These are phyloP conservation scores for Coregonus sp. DNA, from an alignment of 2,797 vertebrate species.

Conservation along the genomic window DNA sequence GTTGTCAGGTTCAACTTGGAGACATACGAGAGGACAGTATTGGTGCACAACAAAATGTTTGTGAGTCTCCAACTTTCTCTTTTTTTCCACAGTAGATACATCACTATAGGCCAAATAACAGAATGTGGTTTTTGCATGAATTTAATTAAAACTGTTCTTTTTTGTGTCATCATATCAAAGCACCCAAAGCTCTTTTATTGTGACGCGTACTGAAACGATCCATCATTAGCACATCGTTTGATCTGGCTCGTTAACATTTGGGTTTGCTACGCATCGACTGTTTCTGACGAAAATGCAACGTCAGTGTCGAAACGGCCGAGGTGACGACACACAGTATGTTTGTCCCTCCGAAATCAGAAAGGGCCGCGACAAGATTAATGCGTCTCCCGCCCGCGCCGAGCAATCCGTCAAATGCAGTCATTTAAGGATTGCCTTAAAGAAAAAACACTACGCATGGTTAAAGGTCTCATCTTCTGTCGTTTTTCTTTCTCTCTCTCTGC, in stretches of 20 bases:
- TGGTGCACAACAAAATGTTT: constrained; percentile 96
- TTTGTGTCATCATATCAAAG: too few relatives aligned
- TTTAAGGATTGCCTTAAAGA: constrained; percentile 61
- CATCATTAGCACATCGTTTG: too few relatives aligned
- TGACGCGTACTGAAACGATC: too few relatives aligned
- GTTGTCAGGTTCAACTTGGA: constrained; percentile 88
- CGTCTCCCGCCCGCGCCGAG: constrained; percentile 29
- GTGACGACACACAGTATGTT: background rate
- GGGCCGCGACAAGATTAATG: constrained; percentile 64
- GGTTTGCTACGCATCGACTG: too few relatives aligned
- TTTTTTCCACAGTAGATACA: background rate
- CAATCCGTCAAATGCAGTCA: constrained; percentile 55
- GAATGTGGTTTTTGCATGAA: too few relatives aligned
- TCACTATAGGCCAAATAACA: too few relatives aligned
- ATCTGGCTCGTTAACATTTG: too few relatives aligned
- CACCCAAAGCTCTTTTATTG: too few relatives aligned
- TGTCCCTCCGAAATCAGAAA: constrained; percentile 28
- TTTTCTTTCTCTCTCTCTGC: constrained; percentile 9
- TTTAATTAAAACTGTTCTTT: too few relatives aligned
- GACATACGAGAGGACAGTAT: constrained; percentile 78
- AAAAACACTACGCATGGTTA: constrained; percentile 58
- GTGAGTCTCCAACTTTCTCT: constrained; percentile 77
- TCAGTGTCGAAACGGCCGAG: constrained; percentile 13
- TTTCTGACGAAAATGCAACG: background rate
- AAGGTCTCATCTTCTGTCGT: constrained; percentile 28